Base-by-base conservation (phyloP, 92 coral and sea anemone genomes). In the Palythoa grandiflora region DNA sequence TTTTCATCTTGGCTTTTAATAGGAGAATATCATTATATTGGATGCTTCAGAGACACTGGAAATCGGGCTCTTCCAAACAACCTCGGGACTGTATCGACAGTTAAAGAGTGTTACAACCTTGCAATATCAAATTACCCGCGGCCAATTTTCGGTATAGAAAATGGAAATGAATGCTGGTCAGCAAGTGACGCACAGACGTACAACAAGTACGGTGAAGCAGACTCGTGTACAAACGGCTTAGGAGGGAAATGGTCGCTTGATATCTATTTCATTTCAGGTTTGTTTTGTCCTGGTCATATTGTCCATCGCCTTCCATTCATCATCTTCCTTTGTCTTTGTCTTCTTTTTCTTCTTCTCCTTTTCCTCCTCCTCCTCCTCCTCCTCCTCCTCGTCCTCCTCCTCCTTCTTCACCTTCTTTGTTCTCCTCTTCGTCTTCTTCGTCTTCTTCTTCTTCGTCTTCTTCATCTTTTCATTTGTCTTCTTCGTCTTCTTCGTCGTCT, bases 201-300 rank as follows among this genome's bases (percentile, higher is more conserved):
- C 53, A 15, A 47, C 53, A 73, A 73, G 78, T 73, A 73, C 13
- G 78, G 78, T 40, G 54, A 73, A 73, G 35, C 57, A 39, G 4
- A 73, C 21, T 14, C 55, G 2, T 73, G 78, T 51, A 73, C 12
- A 9, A 73, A 73, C 78, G 78, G 78, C 2, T 44, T 73, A 55
- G 78, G 78, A 73, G 78, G 78, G 10, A 3, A 55, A 0, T 73
- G 78, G 78, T 39, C 78, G 2, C 78, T 73, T 16, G 78, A 73
- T 11, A 55, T 73, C 20, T 73, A 73, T 16, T 47, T 73, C 78
- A 38, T 73, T 73, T 73, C 78, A 73, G 78, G 78, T 73, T 0
- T 4, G 4, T 17, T n/a, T 28, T 28, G 38, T 37, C 16, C n/a
- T n/a, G 0, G 0, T 28, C 28, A 10, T 11, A 35, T 37, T 16